Conservation (phyloP, 2,888 invertebrate genomes). For the Agonum fuliginosum region DNA sequence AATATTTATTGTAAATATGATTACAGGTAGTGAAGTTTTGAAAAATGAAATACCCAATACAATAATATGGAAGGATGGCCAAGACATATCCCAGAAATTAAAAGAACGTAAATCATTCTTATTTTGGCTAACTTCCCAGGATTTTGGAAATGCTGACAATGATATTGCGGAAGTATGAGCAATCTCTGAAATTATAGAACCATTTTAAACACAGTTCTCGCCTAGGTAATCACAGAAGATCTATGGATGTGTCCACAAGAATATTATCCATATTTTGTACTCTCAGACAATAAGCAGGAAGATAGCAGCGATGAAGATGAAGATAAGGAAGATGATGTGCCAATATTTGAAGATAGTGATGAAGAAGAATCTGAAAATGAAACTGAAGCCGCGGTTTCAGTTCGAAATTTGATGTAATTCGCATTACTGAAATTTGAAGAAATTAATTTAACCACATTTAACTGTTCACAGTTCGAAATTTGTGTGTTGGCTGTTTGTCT, state of each 20-base stretch:
- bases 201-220: not conserved
- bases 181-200: too few species aligned
- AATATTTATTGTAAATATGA: not conserved
- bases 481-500: too few species aligned
- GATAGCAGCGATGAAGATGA: slow-evolving; percentile 38
- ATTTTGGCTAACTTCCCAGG: slow-evolving; percentile 32
- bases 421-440: too few species aligned
- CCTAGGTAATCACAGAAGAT: slow-evolving; percentile 49
- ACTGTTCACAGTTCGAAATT: too few species aligned
- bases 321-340: slow-evolving; percentile 39
- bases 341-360: slow-evolving; percentile 53
- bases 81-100: slow-evolving; percentile 39
- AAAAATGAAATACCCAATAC: not conserved
- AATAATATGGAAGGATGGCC: slow-evolving; percentile 52
- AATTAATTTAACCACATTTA: too few species aligned
- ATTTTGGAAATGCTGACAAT: slow-evolving; percentile 20
- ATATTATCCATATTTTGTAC: slow-evolving; percentile 35
- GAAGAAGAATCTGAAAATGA: slow-evolving; percentile 49
- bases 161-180: slow-evolving; percentile 33
- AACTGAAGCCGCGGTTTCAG: too few species aligned
- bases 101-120: slow-evolving; percentile 54
- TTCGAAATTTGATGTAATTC: too few species aligned
- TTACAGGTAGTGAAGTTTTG: slow-evolving; percentile 29
- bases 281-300: slow-evolving; percentile 32
- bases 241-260: slow-evolving; percentile 45